Evolutionary conservation across 2,113 vertebrate genomes (phyloP).

Genomic region (Dendrocopos noguchii): DNA sequence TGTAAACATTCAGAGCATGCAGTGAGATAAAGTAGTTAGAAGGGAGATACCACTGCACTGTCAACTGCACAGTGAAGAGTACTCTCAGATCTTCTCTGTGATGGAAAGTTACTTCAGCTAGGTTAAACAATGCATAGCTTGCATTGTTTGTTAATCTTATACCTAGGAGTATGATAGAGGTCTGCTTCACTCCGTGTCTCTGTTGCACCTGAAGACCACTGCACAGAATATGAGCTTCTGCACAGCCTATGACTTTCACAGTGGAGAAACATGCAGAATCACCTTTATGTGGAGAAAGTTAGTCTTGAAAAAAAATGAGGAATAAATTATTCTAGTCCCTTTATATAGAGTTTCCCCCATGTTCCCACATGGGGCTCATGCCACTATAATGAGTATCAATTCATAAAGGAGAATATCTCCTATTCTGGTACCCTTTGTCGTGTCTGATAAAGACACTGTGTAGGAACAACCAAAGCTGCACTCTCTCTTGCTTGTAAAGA

Average conservation of each 20-base stretch:
- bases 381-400: not conserved
- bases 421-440: not conserved
- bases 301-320: not conserved
- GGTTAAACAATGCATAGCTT: not conserved
- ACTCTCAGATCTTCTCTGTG: not conserved
- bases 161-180: not conserved
- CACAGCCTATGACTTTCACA: not conserved
- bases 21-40: not conserved
- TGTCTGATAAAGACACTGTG: not conserved
- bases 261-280: not conserved
- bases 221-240: fast-evolving
- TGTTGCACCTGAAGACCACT: not conserved
- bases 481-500: not conserved
- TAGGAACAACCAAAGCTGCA: not conserved
- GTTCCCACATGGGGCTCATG: not conserved
- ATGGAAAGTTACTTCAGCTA: not conserved
- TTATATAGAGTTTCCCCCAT: not conserved
- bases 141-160: not conserved
- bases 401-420: not conserved
- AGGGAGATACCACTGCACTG: not conserved
- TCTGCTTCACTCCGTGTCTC: not conserved
- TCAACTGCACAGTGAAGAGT: fast-evolving
- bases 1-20: not conserved
- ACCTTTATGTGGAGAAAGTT: not conserved
- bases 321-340: not conserved